Conservation (phyloP, 2,888 invertebrate species). For the Ophion ventricosus region DNA sequence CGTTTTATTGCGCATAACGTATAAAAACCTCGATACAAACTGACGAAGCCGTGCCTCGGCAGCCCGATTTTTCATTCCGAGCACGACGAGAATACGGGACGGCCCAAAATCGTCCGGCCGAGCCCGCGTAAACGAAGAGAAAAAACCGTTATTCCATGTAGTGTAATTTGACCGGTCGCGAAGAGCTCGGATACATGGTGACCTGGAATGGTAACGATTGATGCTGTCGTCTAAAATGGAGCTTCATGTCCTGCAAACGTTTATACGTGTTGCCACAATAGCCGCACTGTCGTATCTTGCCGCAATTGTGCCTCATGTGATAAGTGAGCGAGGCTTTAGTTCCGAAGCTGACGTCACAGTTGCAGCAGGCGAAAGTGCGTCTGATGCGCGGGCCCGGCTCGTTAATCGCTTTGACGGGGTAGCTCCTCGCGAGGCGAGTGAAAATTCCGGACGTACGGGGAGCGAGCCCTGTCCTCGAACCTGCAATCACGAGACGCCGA, state of each 20-base stretch:
- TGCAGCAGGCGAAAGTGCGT: slow-evolving; percentile 69
- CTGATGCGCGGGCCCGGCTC: slow-evolving; percentile 28
- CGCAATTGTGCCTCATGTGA: slow-evolving; percentile 75
- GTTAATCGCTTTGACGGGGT: slow-evolving; percentile 30
- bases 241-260: slow-evolving; percentile 73
- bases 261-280: slow-evolving; percentile 76
- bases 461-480: slow-evolving; percentile 21
- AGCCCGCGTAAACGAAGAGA: neutral
- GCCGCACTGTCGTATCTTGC: slow-evolving; percentile 77
- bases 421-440: neutral
- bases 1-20: slow-evolving; percentile 2
- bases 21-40: slow-evolving; percentile 1
- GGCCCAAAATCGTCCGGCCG: no score
- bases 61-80: no score
- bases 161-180: slow-evolving; percentile 17
- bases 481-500: slow-evolving; percentile 54
- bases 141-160: slow-evolving; percentile 18
- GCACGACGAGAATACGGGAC: no score
- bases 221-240: slow-evolving; percentile 74
- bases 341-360: slow-evolving; percentile 74
- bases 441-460: slow-evolving; percentile 19
- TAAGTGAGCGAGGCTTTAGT: slow-evolving; percentile 75
- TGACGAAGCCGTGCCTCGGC: no score
- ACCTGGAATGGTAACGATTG: slow-evolving; percentile 61
- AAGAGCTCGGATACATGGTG: slow-evolving; percentile 54